phyloP scores from a whole-genome alignment of 2,888 invertebrate genomes.

The Crossocerus cetratus region DNA sequence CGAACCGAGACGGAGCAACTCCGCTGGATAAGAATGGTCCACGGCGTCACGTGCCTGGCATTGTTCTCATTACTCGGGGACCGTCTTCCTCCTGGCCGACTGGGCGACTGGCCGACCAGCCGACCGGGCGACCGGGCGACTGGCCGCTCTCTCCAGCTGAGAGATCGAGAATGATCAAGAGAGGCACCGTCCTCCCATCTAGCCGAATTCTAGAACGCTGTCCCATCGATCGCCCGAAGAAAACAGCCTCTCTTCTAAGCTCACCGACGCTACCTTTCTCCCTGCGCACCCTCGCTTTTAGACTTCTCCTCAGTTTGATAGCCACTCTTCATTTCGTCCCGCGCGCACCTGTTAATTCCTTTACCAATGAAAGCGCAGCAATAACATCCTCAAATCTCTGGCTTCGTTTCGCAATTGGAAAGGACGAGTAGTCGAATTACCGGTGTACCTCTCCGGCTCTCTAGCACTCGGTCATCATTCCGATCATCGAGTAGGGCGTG shows the following conservation, averaged over 20 bases:
- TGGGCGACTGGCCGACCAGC: no score
- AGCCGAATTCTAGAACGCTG: conserved; percentile 50
- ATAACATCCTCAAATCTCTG: background rate
- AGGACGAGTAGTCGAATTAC: conserved; percentile 31
- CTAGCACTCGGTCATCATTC: no score
- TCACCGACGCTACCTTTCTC: background rate
- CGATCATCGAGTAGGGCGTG: conserved; percentile 9
- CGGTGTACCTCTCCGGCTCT: background rate
- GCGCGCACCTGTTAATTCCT: background rate
- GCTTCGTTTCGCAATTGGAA: background rate
- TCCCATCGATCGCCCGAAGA: conserved; percentile 26
- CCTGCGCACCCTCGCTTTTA: background rate
- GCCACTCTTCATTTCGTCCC: background rate
- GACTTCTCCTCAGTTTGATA: conserved; percentile 10
- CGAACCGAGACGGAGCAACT: conserved; percentile 3
- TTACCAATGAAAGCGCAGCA: background rate
- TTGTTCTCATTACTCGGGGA: conserved; percentile 72
- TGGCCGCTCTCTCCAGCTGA: conserved; percentile 36
- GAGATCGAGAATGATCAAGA: conserved; percentile 59
- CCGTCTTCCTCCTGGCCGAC: conserved; percentile 28
- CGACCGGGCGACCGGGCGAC: no score
- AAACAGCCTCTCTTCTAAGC: conserved; percentile 5
- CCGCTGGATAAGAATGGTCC: conserved; percentile 69
- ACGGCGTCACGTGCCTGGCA: conserved; percentile 73
- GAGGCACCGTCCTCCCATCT: conserved; percentile 23